phyloP scores from a whole-genome alignment of 2,113 vertebrate species.

The Sprattus sprattus region DNA sequence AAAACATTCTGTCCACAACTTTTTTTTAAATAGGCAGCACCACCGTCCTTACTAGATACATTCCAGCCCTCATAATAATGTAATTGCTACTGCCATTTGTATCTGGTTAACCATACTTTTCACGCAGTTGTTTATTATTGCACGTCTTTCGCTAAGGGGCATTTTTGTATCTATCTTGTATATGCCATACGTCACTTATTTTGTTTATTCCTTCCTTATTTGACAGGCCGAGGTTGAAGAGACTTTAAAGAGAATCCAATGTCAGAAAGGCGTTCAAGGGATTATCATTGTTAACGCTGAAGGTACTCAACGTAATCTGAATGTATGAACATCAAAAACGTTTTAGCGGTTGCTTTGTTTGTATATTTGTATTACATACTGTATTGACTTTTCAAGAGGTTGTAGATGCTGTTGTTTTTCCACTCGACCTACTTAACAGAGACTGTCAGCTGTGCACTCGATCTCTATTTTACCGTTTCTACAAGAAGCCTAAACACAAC shows the following conservation, averaged over 20 bases:
- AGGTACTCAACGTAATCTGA: background rate
- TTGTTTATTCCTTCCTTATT: background rate
- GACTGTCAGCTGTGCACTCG: background rate
- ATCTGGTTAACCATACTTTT: background rate
- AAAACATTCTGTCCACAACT: background rate
- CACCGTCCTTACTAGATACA: background rate
- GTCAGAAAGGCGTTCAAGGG: conserved; percentile 1
- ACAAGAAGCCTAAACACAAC: background rate
- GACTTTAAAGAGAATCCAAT: background rate
- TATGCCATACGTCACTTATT: background rate
- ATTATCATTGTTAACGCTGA: conserved; percentile 6
- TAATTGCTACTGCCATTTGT: background rate
- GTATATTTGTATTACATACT: background rate
- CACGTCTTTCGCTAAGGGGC: background rate
- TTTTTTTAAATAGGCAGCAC: background rate
- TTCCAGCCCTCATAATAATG: no score
- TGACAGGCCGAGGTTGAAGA: conserved; percentile 9
- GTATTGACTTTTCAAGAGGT: background rate
- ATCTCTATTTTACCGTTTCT: background rate
- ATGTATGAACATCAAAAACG: background rate
- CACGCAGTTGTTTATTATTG: background rate
- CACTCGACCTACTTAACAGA: background rate
- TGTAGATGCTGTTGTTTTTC: background rate
- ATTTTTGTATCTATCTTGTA: background rate
- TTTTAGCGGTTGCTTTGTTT: background rate